A percentile compares a stretch with the other conserved stretches of the same genome.
Evolutionary conservation across 2,113 vertebrate species (phyloP).

Genomic region (Anarrhichthys ocellatus): DNA sequence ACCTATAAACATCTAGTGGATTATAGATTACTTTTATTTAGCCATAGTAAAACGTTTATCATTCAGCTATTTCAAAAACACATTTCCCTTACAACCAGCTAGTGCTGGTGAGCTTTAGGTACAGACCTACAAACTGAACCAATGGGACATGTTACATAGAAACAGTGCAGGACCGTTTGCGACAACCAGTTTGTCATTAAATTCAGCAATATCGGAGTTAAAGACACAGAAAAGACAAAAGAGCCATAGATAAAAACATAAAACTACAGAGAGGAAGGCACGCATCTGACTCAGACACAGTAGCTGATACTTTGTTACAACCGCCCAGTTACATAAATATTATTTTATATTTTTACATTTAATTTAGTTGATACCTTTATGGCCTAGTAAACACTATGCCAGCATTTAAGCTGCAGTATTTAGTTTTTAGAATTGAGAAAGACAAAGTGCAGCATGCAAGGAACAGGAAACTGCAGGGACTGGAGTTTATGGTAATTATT

Average conservation of each 20-base stretch:
- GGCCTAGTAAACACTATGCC: neutral
- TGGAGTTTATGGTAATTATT: neutral
- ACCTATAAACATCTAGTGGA: too few relatives aligned
- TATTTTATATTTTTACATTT: neutral
- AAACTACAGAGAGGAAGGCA: constrained; percentile 41
- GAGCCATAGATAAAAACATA: constrained; percentile 31
- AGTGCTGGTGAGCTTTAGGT: neutral
- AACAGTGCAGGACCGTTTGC: neutral
- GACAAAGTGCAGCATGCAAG: constrained; percentile 28
- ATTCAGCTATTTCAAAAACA: neutral
- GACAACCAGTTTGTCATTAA: neutral
- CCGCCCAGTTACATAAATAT: neutral
- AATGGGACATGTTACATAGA: constrained; percentile 5
- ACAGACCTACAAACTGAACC: constrained; percentile 3
- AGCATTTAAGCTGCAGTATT: constrained; percentile 21
- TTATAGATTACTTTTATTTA: too few relatives aligned
- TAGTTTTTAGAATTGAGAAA: neutral
- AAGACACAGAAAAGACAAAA: constrained; percentile 42
- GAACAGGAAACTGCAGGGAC: constrained; percentile 13
- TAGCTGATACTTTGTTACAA: constrained; percentile 3
- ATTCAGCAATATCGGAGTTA: neutral
- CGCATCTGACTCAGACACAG: constrained; percentile 5
- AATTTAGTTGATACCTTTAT: neutral
- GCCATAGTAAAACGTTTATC: neutral
- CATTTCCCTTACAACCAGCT: constrained; percentile 3